phyloP scores from a whole-genome alignment of 2,888 invertebrate species.

The Acronicta psi region DNA sequence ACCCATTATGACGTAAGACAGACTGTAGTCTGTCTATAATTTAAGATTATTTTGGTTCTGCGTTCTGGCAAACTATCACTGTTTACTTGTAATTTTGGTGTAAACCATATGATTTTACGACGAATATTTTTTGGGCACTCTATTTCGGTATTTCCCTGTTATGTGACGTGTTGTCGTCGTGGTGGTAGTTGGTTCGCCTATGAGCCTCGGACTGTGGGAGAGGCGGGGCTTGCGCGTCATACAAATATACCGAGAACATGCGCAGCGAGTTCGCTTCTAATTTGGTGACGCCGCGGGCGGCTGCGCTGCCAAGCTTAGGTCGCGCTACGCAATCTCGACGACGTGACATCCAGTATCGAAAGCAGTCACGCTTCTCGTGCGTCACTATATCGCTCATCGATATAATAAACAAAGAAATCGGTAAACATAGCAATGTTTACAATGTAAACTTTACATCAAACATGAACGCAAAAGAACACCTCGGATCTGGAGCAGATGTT shows the following conservation, averaged over 20 bases:
- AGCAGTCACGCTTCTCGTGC: slow-evolving; percentile 53
- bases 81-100: slow-evolving; percentile 52
- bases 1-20: slow-evolving; percentile 40
- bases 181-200: slow-evolving; percentile 71
- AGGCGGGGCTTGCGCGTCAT: slow-evolving; percentile 83
- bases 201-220: slow-evolving; percentile 61
- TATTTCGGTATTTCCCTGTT: slow-evolving; percentile 69
- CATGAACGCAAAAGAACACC: slow-evolving; percentile 36
- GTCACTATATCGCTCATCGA: slow-evolving; percentile 57
- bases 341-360: slow-evolving; percentile 57
- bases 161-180: slow-evolving; percentile 65
- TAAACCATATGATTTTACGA: slow-evolving; percentile 49
- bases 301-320: slow-evolving; percentile 56
- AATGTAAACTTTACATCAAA: slow-evolving; percentile 64
- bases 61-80: slow-evolving; percentile 54
- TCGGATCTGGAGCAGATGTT: slow-evolving; percentile 23
- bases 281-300: slow-evolving; percentile 81
- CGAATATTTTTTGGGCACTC: slow-evolving; percentile 56
- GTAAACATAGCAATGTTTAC: slow-evolving; percentile 62
- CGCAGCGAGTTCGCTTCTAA: slow-evolving; percentile 79
- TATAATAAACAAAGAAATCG: slow-evolving; percentile 59
- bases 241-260: slow-evolving; percentile 68
- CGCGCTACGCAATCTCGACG: slow-evolving; percentile 67
- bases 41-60: slow-evolving; percentile 48
- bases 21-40: slow-evolving; percentile 17